Conservation (phyloP, 1,140 invertebrate genomes). For the Sitodiplosis mosellana region DNA sequence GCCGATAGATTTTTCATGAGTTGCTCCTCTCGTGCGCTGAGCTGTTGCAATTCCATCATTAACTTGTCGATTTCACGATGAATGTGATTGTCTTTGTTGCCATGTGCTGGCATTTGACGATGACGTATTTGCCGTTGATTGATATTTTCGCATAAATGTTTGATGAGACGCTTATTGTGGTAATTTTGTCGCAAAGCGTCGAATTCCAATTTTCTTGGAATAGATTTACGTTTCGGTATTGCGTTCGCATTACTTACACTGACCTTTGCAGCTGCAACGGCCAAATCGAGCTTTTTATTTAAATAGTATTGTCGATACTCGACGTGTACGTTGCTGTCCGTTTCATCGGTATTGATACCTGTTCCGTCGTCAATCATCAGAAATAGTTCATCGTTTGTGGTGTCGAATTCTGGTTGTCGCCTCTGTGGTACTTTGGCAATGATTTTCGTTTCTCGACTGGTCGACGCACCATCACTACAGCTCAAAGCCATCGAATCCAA, state of each 20-base stretch:
- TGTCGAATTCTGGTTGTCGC: too few species aligned
- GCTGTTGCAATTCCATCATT: not conserved
- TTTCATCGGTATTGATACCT: not conserved
- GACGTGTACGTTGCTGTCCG: not conserved
- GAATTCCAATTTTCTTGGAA: not conserved
- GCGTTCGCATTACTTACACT: not conserved
- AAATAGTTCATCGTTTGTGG: not conserved
- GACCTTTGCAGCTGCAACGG: not conserved
- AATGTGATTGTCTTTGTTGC: not conserved
- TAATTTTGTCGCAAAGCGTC: not conserved
- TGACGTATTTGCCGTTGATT: not conserved
- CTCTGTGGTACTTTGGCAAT: not conserved
- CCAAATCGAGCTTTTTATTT: not conserved
- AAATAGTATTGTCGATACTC: constrained; percentile 1
- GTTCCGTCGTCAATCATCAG: not conserved
- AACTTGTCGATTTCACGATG: not conserved
- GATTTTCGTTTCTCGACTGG: not conserved
- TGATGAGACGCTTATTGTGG: not conserved
- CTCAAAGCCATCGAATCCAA: not conserved
- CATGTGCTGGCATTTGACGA: not conserved
- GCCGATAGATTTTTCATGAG: not conserved
- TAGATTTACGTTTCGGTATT: not conserved
- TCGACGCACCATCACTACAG: not conserved
- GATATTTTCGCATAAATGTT: not conserved
- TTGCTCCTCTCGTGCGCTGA: not conserved